Percentiles rank a stretch among this genome's conserved stretches.
These are phyloP conservation scores for Thomomys bottae DNA, from an alignment of 2,113 vertebrate genomes.

Conservation along the genomic window DNA sequence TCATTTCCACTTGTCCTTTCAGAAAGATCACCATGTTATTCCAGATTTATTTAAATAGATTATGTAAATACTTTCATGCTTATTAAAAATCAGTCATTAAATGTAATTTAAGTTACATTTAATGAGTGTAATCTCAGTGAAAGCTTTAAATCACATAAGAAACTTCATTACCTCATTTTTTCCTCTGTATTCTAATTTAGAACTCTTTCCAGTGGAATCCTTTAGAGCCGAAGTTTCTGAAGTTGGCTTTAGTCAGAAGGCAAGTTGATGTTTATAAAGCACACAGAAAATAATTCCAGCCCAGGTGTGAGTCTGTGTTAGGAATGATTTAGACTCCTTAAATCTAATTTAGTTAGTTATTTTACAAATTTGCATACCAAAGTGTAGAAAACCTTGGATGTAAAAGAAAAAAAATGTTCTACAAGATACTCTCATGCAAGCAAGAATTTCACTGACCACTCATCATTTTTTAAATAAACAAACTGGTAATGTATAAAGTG, in stretches of 20 bases:
- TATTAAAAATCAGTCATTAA: slow-evolving; percentile 3
- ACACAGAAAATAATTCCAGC: neutral
- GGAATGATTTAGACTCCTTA: neutral
- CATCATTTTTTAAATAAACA: slow-evolving; percentile 12
- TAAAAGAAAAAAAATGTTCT: neutral
- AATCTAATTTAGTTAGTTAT: neutral
- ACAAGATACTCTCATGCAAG: neutral
- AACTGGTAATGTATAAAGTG: neutral
- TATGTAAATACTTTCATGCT: neutral
- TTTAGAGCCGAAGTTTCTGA: neutral
- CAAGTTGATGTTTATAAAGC: neutral
- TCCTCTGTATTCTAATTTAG: neutral
- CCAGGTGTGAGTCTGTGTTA: neutral
- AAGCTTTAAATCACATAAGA: no score
- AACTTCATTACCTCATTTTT: neutral
- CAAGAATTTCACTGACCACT: neutral
- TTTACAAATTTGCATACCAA: neutral
- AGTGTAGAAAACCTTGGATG: neutral
- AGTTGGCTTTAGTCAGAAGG: neutral
- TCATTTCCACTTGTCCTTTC: neutral
- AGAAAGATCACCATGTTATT: neutral
- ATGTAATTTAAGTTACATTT: slow-evolving; percentile 11
- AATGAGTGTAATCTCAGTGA: neutral
- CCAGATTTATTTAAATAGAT: neutral
- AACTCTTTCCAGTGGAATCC: neutral